Evolutionary conservation across 2,888 invertebrate genomes (phyloP), one percentile per base, ranked within the genome.

Genomic region (Crioceris asparagi): DNA sequence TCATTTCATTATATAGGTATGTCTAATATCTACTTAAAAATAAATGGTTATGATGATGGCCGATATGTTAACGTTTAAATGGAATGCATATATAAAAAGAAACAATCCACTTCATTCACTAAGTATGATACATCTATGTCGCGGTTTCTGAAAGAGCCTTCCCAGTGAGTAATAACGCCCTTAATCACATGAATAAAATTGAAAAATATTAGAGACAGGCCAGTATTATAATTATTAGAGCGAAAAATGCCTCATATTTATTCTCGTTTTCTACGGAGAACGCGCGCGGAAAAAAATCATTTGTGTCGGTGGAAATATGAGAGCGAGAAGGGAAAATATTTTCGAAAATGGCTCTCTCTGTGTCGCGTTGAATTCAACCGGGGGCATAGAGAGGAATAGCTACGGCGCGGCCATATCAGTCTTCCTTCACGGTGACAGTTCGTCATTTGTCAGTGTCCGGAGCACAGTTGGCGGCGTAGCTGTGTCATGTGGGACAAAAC

Each of bases 341-440:
- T 61, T 61, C 53, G 60, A 62, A 62, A 61, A 61, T 60, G 60
- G 59, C 59, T n/a, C 12, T 11, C 4, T 15, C 14, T 27, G 15
- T 15, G 15, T 12, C 27, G 14, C 6, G 27, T 11, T 51, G 58
- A 57, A 57, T 59, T 58, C 56, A 54, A 57, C 52, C 54, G 54
- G 53, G 57, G 52, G 57, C 58, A 59, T 59, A 59, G 33, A 33
- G 60, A 61, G 61, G 58, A 60, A 60, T 59, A 57, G 58, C 60
- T 52, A 52, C 60, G 59, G 57, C 59, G 62, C 62, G 58, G 64
- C 64, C 65, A 65, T 66, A 67, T 67, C 65, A 64, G 65, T 67
- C 67, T 67, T 66, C 65, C 63, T 67, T 65, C 64, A 60, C 64
- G 66, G 61, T 65, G 67, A 66, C 67, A 66, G 63, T 65, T 61